These are phyloP conservation scores for Cassiopea xamachana DNA, from an alignment of 30 jellyfish, hydroid and myxozoan genomes.

Conservation along the genomic window DNA sequence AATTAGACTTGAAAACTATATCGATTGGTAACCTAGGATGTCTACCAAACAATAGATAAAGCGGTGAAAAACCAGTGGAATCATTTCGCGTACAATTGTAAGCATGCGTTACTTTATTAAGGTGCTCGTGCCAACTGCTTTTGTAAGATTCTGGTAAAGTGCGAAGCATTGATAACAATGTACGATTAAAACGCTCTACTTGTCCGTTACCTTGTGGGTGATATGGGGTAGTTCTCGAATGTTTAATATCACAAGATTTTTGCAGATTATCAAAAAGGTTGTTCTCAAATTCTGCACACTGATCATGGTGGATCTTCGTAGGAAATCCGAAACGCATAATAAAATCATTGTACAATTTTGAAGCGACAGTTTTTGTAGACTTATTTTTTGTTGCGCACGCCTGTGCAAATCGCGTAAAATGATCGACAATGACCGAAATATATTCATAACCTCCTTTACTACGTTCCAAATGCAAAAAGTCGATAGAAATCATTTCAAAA, in stretches of 20 bases:
- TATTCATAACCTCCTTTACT: conserved; percentile 69
- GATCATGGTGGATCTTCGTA: conserved; percentile 52
- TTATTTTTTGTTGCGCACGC: conserved; percentile 66
- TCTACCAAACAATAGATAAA: conserved; percentile 19
- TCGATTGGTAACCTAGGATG: conserved; percentile 21
- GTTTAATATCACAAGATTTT: conserved; percentile 25
- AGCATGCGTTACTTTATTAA: conserved; percentile 52
- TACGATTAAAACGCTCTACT: conserved; percentile 44
- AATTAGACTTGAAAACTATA: background rate
- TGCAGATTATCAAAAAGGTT: conserved; percentile 41
- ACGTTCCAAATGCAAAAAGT: conserved; percentile 42
- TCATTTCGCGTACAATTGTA: conserved; percentile 54
- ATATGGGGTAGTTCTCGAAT: conserved; percentile 52
- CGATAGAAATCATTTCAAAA: conserved; percentile 37
- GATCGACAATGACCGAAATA: conserved; percentile 57
- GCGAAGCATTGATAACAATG: conserved; percentile 47
- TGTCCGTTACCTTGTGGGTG: conserved; percentile 69
- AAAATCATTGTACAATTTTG: conserved; percentile 21
- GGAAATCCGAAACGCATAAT: conserved; percentile 58
- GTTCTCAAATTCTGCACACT: conserved; percentile 63
- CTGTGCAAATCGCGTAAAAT: conserved; percentile 46
- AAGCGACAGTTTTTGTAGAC: conserved; percentile 54
- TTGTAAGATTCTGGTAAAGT: conserved; percentile 48
- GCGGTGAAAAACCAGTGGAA: conserved; percentile 14
- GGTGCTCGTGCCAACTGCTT: conserved; percentile 63